Evolutionary conservation across 2,113 vertebrate genomes (phyloP).

Genomic region (Ancistrus triradiatus): DNA sequence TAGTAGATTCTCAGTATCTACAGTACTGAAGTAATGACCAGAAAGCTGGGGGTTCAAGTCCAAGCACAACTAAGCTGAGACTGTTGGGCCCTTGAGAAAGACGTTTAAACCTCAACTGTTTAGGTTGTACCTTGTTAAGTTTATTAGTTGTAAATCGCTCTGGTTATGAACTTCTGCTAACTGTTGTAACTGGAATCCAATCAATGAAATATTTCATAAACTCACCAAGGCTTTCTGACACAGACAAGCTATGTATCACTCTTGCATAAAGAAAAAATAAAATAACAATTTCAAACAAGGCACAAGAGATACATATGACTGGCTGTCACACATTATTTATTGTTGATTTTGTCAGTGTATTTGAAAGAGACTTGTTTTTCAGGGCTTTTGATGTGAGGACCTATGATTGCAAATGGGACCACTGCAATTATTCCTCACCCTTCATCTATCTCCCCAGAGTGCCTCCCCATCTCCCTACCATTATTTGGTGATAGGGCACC

Average conservation of each 20-base stretch:
- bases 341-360: constrained; percentile 56
- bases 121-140: no score
- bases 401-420: constrained; percentile 63
- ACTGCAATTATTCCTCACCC: constrained; percentile 31
- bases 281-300: no score
- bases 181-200: no score
- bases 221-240: constrained; percentile 17
- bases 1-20: no score
- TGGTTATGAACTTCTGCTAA: no score
- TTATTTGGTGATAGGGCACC: constrained; percentile 15
- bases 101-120: no score
- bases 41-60: no score
- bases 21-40: no score
- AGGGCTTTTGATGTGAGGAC: constrained; percentile 64
- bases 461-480: neutral
- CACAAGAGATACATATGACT: no score
- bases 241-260: constrained; percentile 38
- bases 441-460: constrained; percentile 16
- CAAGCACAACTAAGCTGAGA: no score
- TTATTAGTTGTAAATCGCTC: no score
- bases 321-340: constrained; percentile 45
- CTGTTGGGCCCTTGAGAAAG: no score
- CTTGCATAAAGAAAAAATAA: constrained; percentile 27
- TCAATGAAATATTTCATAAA: neutral
- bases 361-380: constrained; percentile 52